phyloP scores from a whole-genome alignment of 2,797 vertebrate species.

The Carcharodon carcharias region DNA sequence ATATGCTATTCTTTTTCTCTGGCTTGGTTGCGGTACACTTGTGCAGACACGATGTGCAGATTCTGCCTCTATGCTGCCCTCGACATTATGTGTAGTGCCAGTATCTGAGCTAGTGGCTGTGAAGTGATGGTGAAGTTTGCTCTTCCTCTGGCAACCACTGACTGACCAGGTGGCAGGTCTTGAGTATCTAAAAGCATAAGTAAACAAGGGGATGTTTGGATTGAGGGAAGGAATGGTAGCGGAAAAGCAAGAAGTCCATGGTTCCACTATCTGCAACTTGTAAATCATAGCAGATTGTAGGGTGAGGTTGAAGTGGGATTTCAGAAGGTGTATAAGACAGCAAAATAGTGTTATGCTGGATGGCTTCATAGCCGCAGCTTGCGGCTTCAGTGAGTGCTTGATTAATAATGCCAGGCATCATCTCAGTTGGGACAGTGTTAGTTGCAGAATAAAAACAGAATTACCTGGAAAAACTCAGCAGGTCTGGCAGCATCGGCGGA shows the following conservation, averaged over 20 bases:
- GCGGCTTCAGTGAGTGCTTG: background rate
- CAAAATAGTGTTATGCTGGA: background rate
- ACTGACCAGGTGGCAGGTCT: background rate
- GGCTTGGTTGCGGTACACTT: background rate
- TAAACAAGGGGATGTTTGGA: background rate
- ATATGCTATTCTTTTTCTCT: background rate
- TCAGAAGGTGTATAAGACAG: background rate
- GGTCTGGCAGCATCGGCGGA: no score
- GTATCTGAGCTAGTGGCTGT: background rate
- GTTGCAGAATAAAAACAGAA: no score
- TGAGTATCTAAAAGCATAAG: background rate
- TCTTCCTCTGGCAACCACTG: background rate
- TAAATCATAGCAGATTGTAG: background rate
- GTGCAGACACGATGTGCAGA: background rate
- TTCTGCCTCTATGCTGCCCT: background rate
- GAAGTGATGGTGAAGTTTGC: background rate
- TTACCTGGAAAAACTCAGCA: no score
- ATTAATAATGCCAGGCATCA: background rate
- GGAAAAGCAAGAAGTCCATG: background rate
- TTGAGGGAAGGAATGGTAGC: background rate
- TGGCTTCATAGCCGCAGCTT: background rate
- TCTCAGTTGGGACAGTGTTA: no score
- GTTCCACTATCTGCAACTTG: background rate
- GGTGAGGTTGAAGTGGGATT: background rate
- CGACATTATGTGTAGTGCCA: background rate